Percentiles rank a stretch among this genome's conserved stretches.
Evolutionary conservation across 2,888 invertebrate genomes (phyloP).

Genomic region (Phymatocera aterrima): DNA sequence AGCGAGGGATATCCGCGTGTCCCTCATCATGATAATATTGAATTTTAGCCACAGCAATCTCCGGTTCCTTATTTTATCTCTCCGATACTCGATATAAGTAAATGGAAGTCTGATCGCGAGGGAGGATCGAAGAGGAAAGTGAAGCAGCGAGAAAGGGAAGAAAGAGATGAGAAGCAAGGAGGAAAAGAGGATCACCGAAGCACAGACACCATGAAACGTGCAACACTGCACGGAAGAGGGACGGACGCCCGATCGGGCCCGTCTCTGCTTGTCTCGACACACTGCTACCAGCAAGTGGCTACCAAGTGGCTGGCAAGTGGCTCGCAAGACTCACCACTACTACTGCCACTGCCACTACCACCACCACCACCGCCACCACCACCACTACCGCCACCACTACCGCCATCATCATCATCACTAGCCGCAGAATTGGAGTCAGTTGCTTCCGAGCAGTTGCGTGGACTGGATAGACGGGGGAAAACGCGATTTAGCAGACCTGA

Average conservation of each 20-base stretch:
- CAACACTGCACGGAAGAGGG: neutral
- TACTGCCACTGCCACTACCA: neutral
- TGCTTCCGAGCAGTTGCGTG: conserved; percentile 70
- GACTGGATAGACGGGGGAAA: conserved; percentile 59
- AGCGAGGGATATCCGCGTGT: too few species aligned
- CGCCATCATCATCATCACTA: neutral
- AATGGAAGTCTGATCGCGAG: conserved; percentile 4
- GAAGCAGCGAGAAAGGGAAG: neutral
- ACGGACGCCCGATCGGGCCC: conserved; percentile 8
- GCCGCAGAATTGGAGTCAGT: conserved; percentile 58
- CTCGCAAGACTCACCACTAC: conserved; percentile 30
- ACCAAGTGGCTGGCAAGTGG: conserved; percentile 42
- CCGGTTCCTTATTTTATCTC: neutral
- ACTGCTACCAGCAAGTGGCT: conserved; percentile 39
- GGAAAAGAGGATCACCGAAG: conserved; percentile 5
- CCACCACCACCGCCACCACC: neutral
- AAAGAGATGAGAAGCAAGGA: neutral
- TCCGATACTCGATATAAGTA: neutral
- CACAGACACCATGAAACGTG: conserved; percentile 7
- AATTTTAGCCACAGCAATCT: neutral
- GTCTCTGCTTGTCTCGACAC: conserved; percentile 28
- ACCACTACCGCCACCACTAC: neutral
- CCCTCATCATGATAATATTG: too few species aligned
- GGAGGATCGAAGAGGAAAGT: neutral
- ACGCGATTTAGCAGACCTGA: neutral